Percentiles rank a stretch among this genome's conserved stretches.
These are phyloP conservation scores for Nansenia antarctica DNA, from an alignment of 2,113 vertebrate species.

Conservation along the genomic window DNA sequence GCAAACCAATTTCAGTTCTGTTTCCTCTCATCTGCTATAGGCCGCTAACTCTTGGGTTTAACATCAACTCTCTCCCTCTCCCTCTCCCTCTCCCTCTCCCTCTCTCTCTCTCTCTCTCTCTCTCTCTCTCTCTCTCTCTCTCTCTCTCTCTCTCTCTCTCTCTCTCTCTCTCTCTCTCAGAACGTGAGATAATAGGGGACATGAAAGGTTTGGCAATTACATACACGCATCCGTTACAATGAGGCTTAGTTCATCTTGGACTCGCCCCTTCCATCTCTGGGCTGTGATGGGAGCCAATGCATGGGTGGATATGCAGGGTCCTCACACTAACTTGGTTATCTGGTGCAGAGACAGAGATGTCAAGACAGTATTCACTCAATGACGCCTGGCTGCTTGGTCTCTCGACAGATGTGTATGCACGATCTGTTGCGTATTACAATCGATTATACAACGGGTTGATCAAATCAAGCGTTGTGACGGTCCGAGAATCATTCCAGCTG, in stretches of 20 bases:
- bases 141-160: background rate
- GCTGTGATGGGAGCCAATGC: background rate
- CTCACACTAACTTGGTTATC: background rate
- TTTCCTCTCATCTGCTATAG: background rate
- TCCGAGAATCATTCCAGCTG: too few species aligned
- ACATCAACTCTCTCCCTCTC: background rate
- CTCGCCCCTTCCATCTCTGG: background rate
- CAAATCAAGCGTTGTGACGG: too few species aligned
- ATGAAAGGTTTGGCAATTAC: conserved; percentile 60
- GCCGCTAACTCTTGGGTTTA: background rate
- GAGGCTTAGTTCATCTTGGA: background rate
- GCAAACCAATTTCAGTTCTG: too few species aligned
- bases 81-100: background rate
- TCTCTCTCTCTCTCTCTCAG: conserved; percentile 30
- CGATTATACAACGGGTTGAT: too few species aligned
- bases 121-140: background rate
- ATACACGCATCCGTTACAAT: background rate
- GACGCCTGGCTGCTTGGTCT: too few species aligned
- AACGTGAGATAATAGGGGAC: conserved; percentile 64
- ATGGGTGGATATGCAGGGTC: background rate
- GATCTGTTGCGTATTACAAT: too few species aligned
- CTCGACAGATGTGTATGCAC: too few species aligned
- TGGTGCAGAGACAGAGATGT: background rate
- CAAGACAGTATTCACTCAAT: background rate
- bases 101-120: background rate